Evolutionary conservation across 2,888 invertebrate genomes (phyloP).

Genomic region (Ptycholaimellus sp.): DNA sequence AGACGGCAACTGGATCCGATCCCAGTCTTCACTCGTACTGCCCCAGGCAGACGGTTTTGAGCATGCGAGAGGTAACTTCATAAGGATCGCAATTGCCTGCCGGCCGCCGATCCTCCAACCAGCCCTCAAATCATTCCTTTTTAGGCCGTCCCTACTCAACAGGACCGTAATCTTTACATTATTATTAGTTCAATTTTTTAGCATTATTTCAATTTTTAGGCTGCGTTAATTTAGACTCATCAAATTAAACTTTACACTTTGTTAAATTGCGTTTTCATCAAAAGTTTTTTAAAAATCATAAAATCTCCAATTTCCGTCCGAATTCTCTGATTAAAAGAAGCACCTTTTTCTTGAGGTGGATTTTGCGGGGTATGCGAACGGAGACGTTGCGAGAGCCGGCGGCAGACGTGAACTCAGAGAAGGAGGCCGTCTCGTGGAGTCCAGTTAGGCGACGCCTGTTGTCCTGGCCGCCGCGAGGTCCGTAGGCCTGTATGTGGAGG

Average conservation of each 20-base stretch:
- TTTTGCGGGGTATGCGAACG: constrained; percentile 3
- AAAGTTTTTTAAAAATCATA: too few relatives aligned
- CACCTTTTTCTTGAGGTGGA: constrained; percentile 1
- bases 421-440: not conserved
- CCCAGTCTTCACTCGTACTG: not conserved
- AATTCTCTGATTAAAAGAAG: too few relatives aligned
- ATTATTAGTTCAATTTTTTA: too few relatives aligned
- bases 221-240: too few relatives aligned
- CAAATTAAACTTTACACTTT: too few relatives aligned
- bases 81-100: constrained; percentile 6
- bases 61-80: constrained; percentile 1
- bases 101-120: constrained; percentile 5
- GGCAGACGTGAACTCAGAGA: constrained; percentile 2
- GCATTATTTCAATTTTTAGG: too few relatives aligned
- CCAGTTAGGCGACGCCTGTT: constrained; percentile 5
- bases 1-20: too few relatives aligned
- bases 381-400: constrained; percentile 1
- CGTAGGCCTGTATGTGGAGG: constrained; percentile 3
- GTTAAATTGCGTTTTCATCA: too few relatives aligned
- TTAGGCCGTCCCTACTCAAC: too few relatives aligned
- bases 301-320: too few relatives aligned
- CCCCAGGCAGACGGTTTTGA: constrained; percentile 2
- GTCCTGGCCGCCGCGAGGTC: constrained; percentile 1
- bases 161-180: too few relatives aligned
- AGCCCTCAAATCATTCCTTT: constrained; percentile 23